A percentile compares a stretch with the other conserved stretches of the same genome.
Conservation (phyloP, 2,113 vertebrate species). For the Speoplatyrhinus poulsoni region DNA sequence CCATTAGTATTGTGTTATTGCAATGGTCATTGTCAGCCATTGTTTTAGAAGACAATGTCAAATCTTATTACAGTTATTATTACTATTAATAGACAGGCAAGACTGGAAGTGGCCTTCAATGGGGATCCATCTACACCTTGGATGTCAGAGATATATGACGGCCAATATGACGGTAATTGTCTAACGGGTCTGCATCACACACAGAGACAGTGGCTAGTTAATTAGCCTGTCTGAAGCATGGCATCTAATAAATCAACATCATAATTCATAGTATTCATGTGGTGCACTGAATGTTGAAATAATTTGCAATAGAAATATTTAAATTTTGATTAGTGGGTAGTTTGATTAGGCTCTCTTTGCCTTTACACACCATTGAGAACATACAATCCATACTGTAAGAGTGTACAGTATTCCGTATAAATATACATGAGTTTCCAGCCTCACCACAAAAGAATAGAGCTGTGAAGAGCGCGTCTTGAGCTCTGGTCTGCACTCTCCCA, state of each 20-base stretch:
- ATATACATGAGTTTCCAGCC: slow-evolving; percentile 34
- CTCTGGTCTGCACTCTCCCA: slow-evolving; percentile 92
- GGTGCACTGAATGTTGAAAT: slow-evolving; percentile 16
- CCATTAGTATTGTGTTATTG: no score
- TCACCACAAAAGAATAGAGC: slow-evolving; percentile 93
- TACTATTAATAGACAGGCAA: slow-evolving; percentile 9
- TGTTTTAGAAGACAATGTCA: no score
- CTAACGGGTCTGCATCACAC: neutral
- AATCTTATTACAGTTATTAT: no score
- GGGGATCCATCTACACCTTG: slow-evolving; percentile 3
- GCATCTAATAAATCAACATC: slow-evolving; percentile 13
- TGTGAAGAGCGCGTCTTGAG: slow-evolving; percentile 89
- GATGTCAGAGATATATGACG: slow-evolving; percentile 17
- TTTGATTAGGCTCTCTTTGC: neutral
- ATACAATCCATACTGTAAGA: neutral
- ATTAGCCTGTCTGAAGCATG: slow-evolving; percentile 33
- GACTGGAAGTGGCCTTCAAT: slow-evolving; percentile 3
- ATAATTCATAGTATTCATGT: slow-evolving; percentile 22
- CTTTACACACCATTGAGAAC: neutral
- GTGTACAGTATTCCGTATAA: neutral
- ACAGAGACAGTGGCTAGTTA: slow-evolving; percentile 7
- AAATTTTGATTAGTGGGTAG: neutral
- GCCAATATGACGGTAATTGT: slow-evolving; percentile 12
- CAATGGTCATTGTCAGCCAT: no score
- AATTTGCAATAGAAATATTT: neutral